phyloP scores from a whole-genome alignment of 1,140 invertebrate species.

The Lasioglossum albipes region DNA sequence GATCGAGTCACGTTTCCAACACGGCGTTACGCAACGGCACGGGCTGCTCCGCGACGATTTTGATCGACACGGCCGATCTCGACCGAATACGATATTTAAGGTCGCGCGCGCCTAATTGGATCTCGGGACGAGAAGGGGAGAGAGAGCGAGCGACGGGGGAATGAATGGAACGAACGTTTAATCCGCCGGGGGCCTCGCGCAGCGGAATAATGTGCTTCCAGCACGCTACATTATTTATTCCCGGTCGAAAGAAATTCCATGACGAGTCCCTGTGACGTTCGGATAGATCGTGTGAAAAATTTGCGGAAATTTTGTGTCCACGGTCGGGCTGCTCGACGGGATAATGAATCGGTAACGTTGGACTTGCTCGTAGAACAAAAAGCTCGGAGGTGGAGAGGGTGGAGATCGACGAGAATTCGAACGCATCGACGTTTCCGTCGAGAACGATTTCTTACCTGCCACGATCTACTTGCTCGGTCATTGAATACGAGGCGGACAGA shows the following conservation, averaged over 20 bases:
- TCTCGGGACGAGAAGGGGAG: not conserved
- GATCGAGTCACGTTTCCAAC: constrained; percentile 55
- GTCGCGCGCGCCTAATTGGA: not conserved
- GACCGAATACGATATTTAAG: constrained; percentile 13
- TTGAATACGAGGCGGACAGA: not conserved
- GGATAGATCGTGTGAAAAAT: too few relatives aligned
- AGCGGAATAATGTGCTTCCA: too few relatives aligned
- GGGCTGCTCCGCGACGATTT: constrained; percentile 31
- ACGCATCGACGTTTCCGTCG: not conserved
- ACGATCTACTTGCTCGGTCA: not conserved
- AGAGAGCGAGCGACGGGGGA: too few relatives aligned
- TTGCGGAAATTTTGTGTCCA: too few relatives aligned
- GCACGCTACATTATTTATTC: too few relatives aligned
- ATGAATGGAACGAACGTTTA: not conserved
- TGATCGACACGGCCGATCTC: constrained; percentile 38
- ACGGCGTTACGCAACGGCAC: constrained; percentile 38
- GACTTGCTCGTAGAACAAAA: too few relatives aligned
- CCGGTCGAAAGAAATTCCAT: too few relatives aligned
- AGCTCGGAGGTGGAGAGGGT: too few relatives aligned
- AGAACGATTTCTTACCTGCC: not conserved
- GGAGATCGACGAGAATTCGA: not conserved
- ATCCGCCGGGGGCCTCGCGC: too few relatives aligned
- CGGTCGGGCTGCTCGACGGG: too few relatives aligned
- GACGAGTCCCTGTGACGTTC: too few relatives aligned
- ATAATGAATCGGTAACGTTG: not conserved